Conservation (phyloP, 2,113 vertebrate species). For the Oriolus oriolus region DNA sequence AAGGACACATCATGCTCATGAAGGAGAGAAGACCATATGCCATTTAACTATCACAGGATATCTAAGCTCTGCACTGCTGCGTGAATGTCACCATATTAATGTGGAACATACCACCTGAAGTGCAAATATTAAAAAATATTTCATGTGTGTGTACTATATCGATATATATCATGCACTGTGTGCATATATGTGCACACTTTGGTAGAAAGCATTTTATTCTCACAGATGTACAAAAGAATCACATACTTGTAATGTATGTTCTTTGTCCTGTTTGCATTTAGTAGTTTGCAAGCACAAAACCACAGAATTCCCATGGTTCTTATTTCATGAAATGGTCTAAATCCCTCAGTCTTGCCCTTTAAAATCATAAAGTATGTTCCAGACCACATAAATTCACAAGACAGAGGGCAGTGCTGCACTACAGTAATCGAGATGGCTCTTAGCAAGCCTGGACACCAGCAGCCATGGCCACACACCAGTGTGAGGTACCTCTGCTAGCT, state of each 20-base stretch:
- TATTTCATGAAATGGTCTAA: not conserved
- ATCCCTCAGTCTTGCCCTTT: not conserved
- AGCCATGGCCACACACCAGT: rapidly evolving
- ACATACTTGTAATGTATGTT: not conserved
- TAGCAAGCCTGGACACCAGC: not conserved
- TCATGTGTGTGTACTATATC: not conserved
- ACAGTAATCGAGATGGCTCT: not conserved
- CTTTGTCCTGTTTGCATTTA: not conserved
- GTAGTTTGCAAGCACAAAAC: not conserved
- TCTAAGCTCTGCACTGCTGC: rapidly evolving
- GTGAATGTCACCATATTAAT: not conserved
- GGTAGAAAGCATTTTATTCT: not conserved
- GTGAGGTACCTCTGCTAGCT: not conserved
- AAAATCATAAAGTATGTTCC: not conserved
- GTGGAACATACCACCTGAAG: not conserved
- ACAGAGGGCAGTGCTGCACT: slow-evolving; percentile 3
- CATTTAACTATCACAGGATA: not conserved
- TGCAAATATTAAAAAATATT: not conserved
- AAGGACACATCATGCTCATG: not conserved
- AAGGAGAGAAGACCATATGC: not conserved
- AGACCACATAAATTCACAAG: not conserved
- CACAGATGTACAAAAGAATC: not conserved
- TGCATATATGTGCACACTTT: not conserved
- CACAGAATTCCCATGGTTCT: not conserved
- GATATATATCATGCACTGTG: not conserved